phyloP scores from a whole-genome alignment of 2,113 vertebrate species.

The Platysteira castanea region DNA sequence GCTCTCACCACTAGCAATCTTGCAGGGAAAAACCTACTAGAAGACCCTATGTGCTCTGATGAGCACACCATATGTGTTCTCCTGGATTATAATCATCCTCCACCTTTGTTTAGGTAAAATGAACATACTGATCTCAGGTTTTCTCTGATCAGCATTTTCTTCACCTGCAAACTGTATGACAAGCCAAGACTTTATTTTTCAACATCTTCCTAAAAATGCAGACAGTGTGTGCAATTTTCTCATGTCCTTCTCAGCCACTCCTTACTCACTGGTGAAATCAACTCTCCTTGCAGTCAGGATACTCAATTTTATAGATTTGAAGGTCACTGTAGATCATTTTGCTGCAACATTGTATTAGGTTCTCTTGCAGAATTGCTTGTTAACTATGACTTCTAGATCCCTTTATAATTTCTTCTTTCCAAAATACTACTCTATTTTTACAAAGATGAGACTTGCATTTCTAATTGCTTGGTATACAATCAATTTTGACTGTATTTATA shows the following conservation, averaged over 20 bases:
- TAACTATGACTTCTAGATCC: neutral
- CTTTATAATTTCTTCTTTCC: neutral
- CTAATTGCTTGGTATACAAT: neutral
- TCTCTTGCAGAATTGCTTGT: neutral
- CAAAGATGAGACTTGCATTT: neutral
- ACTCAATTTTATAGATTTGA: neutral
- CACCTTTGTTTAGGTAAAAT: neutral
- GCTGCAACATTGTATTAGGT: neutral
- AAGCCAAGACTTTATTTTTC: neutral
- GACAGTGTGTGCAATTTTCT: neutral
- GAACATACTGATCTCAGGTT: neutral
- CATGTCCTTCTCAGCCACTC: neutral
- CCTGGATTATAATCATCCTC: neutral
- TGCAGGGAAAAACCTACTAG: neutral
- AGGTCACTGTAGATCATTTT: neutral
- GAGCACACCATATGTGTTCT: neutral
- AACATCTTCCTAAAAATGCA: neutral
- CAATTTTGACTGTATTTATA: neutral
- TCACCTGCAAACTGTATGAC: neutral
- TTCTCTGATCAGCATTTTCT: neutral
- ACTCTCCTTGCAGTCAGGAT: fast-evolving
- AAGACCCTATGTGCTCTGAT: neutral
- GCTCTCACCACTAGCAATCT: neutral
- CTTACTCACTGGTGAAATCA: neutral
- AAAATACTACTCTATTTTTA: neutral